Evolutionary conservation across 2,888 invertebrate species (phyloP), one percentile per base, ranked within the genome.

Genomic region (Dyspetes luteomarginatus): DNA sequence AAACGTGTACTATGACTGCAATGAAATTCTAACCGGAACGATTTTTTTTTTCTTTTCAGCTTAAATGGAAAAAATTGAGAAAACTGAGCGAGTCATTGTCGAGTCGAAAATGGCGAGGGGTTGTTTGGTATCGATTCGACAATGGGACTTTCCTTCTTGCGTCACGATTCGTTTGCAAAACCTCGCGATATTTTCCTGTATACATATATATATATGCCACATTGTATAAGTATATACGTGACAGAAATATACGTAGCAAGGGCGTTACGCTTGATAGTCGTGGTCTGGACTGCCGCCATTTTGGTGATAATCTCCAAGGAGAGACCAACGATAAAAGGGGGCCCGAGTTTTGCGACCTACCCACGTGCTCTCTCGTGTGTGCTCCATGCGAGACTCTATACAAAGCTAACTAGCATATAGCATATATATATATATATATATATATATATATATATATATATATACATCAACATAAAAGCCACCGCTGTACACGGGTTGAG

Each of bases 271-370:
- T n/a, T 24, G 19, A 24, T n/a, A 60, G 48, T n/a, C 55, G 22
- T 30, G 69, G 36, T 36, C 4, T 45, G 64, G 17, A 45, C 28
- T 62, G 50, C 60, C 71, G 81, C 81, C 81, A 81, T 81, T 81
- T 81, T 81, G 76, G 65, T 50, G 76, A 81, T 76, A 68, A 81
- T 77, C 56, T 58, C 50, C 67, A 50, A 77, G 48, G 67, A 60
- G 72, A 76, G 60, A 72, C 68, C 52, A 41, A 50, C 68, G 76
- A 77, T 68, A 76, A 76, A 75, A 55, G 48, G 7, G 19, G 28
- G 64, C 15, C n/a, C 62, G 62, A 60, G 76, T 72, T 81, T 76
- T 62, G 81, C 81, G 72, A 62, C 26, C 72, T 60, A 67, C 76
- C 81, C 81, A 81, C 81, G 76, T 77, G 80, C 72, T 76, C 71